Conservation (phyloP, 2,888 invertebrate species). For the Amaurobius ferox region DNA sequence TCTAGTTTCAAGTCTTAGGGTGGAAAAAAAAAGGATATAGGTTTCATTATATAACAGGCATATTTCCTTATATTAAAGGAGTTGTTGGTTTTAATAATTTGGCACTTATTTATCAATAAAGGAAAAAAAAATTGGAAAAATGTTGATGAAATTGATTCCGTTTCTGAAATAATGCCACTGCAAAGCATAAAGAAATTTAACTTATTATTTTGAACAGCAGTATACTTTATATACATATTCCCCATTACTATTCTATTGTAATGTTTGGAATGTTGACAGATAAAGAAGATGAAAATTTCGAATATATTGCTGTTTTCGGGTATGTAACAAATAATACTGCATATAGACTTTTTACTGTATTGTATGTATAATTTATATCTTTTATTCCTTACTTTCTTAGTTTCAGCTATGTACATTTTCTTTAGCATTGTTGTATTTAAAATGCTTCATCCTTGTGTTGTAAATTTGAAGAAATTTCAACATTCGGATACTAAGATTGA, state of each 20-base stretch:
- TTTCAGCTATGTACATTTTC: conserved; percentile 17
- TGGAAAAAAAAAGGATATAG: neutral
- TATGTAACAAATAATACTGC: neutral
- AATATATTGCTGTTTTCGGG: conserved; percentile 25
- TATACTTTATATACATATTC: conserved; percentile 4
- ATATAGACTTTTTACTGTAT: conserved; percentile 24
- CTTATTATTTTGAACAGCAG: neutral
- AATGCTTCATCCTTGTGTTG: conserved; percentile 18
- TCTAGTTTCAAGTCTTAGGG: neutral
- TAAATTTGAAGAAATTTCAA: neutral
- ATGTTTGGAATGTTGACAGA: neutral
- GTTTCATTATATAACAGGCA: conserved; percentile 24
- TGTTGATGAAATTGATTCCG: neutral
- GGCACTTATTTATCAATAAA: conserved; percentile 2
- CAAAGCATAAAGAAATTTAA: neutral
- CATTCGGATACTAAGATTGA: neutral
- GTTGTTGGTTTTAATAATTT: conserved; percentile 20
- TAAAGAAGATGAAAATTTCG: conserved; percentile 20
- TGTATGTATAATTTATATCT: conserved; percentile 34
- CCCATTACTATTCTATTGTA: neutral
- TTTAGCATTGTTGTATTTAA: neutral
- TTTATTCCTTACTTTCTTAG: conserved; percentile 13
- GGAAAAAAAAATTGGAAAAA: conserved; percentile 16
- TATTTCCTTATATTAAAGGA: conserved; percentile 8
- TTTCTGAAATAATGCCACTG: neutral